These are phyloP conservation scores for Iselma pallidipennis DNA, from an alignment of 2,888 invertebrate species.

Conservation along the genomic window DNA sequence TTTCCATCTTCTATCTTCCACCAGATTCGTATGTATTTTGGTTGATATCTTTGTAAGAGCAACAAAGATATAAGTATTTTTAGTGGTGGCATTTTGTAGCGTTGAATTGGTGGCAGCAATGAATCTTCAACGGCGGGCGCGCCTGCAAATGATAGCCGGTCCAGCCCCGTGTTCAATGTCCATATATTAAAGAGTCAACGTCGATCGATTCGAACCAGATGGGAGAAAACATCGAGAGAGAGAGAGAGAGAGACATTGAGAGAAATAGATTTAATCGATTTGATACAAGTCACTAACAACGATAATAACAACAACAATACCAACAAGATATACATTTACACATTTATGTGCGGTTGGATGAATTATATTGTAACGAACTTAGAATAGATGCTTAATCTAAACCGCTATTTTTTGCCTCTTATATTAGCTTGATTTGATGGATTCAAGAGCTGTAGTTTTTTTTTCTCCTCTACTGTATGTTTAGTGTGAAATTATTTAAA, in stretches of 20 bases:
- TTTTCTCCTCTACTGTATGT: background rate
- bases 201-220: slow-evolving; percentile 46
- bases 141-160: slow-evolving; percentile 50
- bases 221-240: slow-evolving; percentile 42
- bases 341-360: background rate
- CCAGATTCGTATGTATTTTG: background rate
- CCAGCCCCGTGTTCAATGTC: slow-evolving; percentile 44
- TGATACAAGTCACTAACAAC: slow-evolving; percentile 50
- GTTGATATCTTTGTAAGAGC: background rate
- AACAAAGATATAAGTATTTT: background rate
- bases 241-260: background rate
- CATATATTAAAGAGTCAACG: slow-evolving; percentile 43
- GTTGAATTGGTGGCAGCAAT: slow-evolving; percentile 23
- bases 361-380: too few relatives aligned
- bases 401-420: background rate
- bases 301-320: slow-evolving; percentile 44
- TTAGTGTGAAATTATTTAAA: slow-evolving; percentile 1
- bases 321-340: background rate
- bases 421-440: background rate
- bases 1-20: too few relatives aligned
- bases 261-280: background rate
- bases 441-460: background rate
- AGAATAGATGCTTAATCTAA: too few relatives aligned
- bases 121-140: slow-evolving; percentile 28
- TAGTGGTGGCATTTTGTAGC: background rate